Evolutionary conservation across 2,113 vertebrate genomes (phyloP).

Genomic region (Dromiciops gliroides): DNA sequence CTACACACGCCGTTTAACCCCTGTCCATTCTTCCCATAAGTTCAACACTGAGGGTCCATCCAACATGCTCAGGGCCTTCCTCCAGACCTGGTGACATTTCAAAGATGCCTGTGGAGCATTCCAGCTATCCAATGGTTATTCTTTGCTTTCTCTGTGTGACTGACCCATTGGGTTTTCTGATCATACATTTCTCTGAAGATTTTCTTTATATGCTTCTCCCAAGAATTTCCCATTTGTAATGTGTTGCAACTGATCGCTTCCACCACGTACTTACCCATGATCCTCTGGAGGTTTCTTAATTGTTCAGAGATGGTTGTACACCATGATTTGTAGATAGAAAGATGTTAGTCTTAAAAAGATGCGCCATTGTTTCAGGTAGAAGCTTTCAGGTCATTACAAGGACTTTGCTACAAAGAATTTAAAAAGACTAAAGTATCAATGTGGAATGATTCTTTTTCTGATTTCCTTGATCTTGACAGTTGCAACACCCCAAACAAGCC

Average conservation of each 20-base stretch:
- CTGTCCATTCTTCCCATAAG: not conserved
- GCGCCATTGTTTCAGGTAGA: not conserved
- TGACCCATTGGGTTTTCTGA: not conserved
- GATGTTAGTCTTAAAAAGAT: not conserved
- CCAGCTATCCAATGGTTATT: not conserved
- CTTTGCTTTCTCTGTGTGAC: not conserved
- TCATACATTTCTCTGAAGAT: not conserved
- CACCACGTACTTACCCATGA: not conserved
- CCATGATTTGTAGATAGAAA: not conserved
- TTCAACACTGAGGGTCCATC: not conserved
- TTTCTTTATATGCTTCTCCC: not conserved
- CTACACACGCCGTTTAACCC: not conserved
- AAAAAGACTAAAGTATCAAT: not conserved
- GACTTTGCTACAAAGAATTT: not conserved
- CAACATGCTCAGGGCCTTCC: not conserved
- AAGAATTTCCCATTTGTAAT: not conserved
- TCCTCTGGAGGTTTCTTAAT: not conserved
- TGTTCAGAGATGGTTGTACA: not conserved
- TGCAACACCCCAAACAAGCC: not conserved
- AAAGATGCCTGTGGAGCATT: not conserved
- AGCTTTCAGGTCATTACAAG: not conserved
- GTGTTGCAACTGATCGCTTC: not conserved
- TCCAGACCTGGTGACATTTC: not conserved
- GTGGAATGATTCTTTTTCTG: not conserved
- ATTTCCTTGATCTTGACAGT: not conserved